These are phyloP conservation scores for Notoglanidium macrostoma DNA, from an alignment of 2,797 vertebrate species.

Conservation along the genomic window DNA sequence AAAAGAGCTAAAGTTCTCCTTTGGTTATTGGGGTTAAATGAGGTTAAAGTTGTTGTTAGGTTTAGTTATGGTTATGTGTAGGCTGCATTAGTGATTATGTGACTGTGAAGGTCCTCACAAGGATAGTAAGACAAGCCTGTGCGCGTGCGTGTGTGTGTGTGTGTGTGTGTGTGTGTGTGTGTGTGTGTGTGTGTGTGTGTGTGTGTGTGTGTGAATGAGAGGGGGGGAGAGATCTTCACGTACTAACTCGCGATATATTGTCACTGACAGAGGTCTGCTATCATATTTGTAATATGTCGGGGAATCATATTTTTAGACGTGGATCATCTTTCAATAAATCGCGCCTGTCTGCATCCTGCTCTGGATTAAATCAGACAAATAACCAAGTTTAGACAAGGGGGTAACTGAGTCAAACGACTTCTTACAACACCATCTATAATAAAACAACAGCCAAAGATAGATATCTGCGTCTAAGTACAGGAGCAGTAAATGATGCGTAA, in stretches of 20 bases:
- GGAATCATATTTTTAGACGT: slow-evolving; percentile 51
- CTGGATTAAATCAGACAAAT: slow-evolving; percentile 4
- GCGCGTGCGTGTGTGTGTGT: background rate
- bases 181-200: background rate
- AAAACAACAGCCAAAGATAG: background rate
- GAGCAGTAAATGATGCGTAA: background rate
- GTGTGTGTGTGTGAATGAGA: background rate
- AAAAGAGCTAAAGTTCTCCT: background rate
- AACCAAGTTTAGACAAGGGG: background rate
- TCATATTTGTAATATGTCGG: slow-evolving; percentile 42
- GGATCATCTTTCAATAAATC: slow-evolving; percentile 34
- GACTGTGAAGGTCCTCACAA: background rate
- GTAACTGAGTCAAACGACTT: background rate
- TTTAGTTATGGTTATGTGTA: background rate
- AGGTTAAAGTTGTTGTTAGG: background rate
- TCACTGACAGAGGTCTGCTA: slow-evolving; percentile 53
- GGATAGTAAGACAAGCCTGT: no score
- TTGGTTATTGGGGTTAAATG: background rate
- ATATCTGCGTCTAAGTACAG: background rate
- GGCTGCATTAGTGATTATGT: background rate
- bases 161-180: background rate
- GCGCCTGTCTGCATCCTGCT: slow-evolving; percentile 29
- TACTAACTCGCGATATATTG: slow-evolving; percentile 35
- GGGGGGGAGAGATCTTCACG: slow-evolving; percentile 19
- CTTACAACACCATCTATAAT: background rate